phyloP scores from a whole-genome alignment of 2,113 vertebrate genomes.

The Murina feae region DNA sequence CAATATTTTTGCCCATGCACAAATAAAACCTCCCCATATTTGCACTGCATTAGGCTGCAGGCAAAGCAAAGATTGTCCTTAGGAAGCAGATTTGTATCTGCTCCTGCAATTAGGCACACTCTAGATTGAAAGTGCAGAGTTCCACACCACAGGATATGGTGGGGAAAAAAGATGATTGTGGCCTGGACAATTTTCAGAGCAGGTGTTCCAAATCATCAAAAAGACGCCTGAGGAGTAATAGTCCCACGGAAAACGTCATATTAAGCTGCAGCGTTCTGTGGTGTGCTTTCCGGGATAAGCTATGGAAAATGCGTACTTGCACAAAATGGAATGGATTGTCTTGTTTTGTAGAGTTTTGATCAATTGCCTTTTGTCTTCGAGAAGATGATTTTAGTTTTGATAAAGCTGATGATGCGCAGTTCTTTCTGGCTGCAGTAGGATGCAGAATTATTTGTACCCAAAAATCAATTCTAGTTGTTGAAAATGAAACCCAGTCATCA shows the following conservation, averaged over 20 bases:
- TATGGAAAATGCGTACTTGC: neutral
- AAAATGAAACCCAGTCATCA: constrained; percentile 26
- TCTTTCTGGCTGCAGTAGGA: neutral
- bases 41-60: neutral
- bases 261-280: neutral
- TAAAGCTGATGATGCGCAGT: constrained; percentile 5
- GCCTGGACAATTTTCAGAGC: constrained; percentile 39
- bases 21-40: neutral
- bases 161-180: neutral
- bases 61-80: constrained; percentile 12
- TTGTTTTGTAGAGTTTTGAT: constrained; percentile 15
- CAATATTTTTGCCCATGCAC: neutral
- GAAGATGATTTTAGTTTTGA: constrained; percentile 58
- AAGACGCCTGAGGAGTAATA: neutral
- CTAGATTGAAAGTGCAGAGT: neutral
- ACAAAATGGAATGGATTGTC: constrained; percentile 31
- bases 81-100: neutral
- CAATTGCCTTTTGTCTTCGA: constrained; percentile 50
- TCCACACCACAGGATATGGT: neutral
- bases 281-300: neutral
- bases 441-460: constrained; percentile 41
- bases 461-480: constrained; percentile 48
- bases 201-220: constrained; percentile 37
- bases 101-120: neutral
- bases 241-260: neutral